Evolutionary conservation across 2,888 invertebrate species (phyloP), one percentile per base, ranked within the genome.

Genomic region (Lasius platythorax): DNA sequence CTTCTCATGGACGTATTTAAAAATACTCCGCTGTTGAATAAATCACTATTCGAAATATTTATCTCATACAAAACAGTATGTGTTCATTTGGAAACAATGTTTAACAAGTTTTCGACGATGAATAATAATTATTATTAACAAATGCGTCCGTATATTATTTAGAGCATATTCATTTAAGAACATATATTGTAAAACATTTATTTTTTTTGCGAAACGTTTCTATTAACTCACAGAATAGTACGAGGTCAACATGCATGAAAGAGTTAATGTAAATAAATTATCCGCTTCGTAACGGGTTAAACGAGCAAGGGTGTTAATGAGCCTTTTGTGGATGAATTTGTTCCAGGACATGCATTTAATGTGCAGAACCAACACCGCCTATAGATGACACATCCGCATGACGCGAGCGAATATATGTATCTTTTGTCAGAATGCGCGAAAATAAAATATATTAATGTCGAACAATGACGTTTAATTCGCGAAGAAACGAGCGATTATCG

Each of bases 341-440:
- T 75, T 75, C 30, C 75, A 75, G 75, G 46, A 75, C 46, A 33
- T 74, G 74, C 74, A 74, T 74, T 74, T 43, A 74, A 74, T 30
- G 43, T n/a, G 43, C 30, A 74, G 8, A 74, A 61, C 50, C 63
- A 63, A 30, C 28, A 61, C 3, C n/a, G 15, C 30, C 15, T 75
- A 15, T 64, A 75, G n/a, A 9, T 46, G 33, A 64, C 43, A 64
- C 43, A 15, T 63, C n/a, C 43, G 9, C 23, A 30, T 75, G 30
- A 74, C 9, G 61, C 6, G 40, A 63, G 30, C 33, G 43, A n/a
- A 75, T 53, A 53, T 53, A 53, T n/a, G 23, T 23, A 53, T 75
- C 75, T 64, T 64, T 75, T 64, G 64, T 75, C 46, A 75, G 30
- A 30, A 43, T 3, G 43, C 28, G n/a, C 12, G 74, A 43, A 58